Evolutionary conservation across 53 echinoderm and acorn worm species (phyloP).

Genomic region (Henricia sp.): DNA sequence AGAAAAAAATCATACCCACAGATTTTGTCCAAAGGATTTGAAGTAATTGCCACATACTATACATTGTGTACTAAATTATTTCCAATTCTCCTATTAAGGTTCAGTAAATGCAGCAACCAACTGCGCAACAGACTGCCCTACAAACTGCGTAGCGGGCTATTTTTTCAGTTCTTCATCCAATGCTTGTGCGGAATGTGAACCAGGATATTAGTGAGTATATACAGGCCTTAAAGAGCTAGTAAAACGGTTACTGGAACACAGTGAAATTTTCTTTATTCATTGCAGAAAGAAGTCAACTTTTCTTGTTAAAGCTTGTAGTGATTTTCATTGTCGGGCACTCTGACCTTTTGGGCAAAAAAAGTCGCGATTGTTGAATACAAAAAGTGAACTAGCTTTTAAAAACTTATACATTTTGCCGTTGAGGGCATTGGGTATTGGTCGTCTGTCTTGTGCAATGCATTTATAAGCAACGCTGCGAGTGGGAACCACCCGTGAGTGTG

Average conservation of each 20-base stretch:
- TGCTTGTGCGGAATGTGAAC: constrained; percentile 74
- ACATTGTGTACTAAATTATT: not conserved
- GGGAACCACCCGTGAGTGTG: no score
- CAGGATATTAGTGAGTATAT: constrained; percentile 89
- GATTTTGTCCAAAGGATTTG: not conserved
- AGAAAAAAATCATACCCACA: not conserved
- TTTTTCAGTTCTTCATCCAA: constrained; percentile 62
- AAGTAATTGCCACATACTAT: not conserved
- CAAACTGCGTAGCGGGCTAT: constrained; percentile 69
- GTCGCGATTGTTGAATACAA: not conserved
- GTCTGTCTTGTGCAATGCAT: no score
- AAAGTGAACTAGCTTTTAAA: not conserved
- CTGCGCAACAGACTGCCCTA: constrained; percentile 66
- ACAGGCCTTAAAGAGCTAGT: not conserved
- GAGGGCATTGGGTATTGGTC: no score
- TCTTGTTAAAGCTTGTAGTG: no score
- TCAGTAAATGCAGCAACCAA: constrained; percentile 39
- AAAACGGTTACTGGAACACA: not conserved
- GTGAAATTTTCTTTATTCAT: no score
- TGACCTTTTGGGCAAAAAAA: no score
- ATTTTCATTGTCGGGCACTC: no score
- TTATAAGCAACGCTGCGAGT: no score
- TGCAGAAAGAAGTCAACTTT: no score
- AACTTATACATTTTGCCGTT: no score
- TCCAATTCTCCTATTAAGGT: not conserved